These are phyloP conservation scores for Mallotus villosus DNA, from an alignment of 2,797 vertebrate species.

Conservation along the genomic window DNA sequence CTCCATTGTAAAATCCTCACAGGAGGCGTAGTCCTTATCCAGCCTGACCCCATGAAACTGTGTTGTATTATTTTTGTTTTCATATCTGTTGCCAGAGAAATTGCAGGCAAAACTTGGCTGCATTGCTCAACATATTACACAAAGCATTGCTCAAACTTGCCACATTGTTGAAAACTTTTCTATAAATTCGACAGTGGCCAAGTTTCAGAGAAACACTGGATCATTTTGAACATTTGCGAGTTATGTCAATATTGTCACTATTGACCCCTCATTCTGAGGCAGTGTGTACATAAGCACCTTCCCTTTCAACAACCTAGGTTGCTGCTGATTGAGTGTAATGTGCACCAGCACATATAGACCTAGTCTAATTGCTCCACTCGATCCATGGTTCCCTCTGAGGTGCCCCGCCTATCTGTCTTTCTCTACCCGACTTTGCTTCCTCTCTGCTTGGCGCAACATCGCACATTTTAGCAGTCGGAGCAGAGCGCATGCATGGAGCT, in stretches of 20 bases:
- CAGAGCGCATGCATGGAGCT: neutral
- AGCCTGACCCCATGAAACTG: slow-evolving; percentile 31
- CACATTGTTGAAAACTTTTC: slow-evolving; percentile 23
- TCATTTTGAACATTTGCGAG: no score
- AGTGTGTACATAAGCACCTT: neutral
- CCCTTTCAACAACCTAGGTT: neutral
- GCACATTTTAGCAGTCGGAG: slow-evolving; percentile 6
- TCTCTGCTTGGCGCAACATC: neutral
- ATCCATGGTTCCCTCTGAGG: neutral
- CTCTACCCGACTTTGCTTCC: neutral
- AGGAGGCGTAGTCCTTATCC: slow-evolving; percentile 20
- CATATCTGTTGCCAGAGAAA: slow-evolving; percentile 26
- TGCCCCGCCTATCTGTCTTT: slow-evolving; percentile 10
- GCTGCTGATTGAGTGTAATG: neutral
- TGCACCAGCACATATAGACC: neutral
- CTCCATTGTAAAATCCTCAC: slow-evolving; percentile 1
- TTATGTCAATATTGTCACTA: neutral
- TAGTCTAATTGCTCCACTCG: neutral
- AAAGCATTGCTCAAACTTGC: slow-evolving; percentile 32
- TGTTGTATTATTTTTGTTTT: slow-evolving; percentile 32
- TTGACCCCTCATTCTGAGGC: neutral
- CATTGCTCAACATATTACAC: slow-evolving; percentile 51
- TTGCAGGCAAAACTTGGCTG: slow-evolving; percentile 31
- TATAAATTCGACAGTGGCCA: neutral
- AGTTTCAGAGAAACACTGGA: no score